A percentile compares a stretch with the other conserved stretches of the same genome.
These are phyloP conservation scores for Donacobius atricapilla DNA, from an alignment of 2,113 vertebrate species.

Conservation along the genomic window DNA sequence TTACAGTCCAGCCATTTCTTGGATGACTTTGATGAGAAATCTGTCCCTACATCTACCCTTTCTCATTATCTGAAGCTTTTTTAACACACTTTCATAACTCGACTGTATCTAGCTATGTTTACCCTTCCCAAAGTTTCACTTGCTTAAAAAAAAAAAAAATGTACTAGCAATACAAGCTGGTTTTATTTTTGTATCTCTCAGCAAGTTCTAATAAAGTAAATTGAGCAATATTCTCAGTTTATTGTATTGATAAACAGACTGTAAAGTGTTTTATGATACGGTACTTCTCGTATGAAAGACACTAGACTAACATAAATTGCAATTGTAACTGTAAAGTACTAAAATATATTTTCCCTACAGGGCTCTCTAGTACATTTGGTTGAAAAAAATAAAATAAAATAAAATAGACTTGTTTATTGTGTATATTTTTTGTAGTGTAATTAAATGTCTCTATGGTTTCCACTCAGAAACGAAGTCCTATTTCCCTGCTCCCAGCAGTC, in stretches of 20 bases:
- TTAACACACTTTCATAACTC: neutral
- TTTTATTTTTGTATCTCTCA: slow-evolving; percentile 64
- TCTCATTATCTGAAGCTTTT: slow-evolving; percentile 15
- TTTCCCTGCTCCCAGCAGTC: neutral
- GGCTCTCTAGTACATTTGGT: slow-evolving; percentile 31
- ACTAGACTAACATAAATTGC: slow-evolving; percentile 59
- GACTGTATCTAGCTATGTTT: neutral
- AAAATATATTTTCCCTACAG: slow-evolving; percentile 62
- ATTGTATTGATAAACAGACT: slow-evolving; percentile 64
- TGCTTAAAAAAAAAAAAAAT: neutral
- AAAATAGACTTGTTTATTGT: slow-evolving; percentile 67
- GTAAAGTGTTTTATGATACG: slow-evolving; percentile 54
- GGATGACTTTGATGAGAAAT: neutral
- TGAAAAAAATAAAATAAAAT: slow-evolving; percentile 54
- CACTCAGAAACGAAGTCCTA: neutral
- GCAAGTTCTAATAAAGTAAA: slow-evolving; percentile 66
- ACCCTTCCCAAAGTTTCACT: neutral
- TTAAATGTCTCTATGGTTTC: slow-evolving; percentile 56
- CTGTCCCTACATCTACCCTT: neutral
- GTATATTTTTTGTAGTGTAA: slow-evolving; percentile 58
- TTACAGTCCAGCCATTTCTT: neutral
- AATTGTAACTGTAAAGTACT: slow-evolving; percentile 60
- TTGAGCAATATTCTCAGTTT: slow-evolving; percentile 61
- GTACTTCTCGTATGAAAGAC: slow-evolving; percentile 42
- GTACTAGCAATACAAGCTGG: neutral